These are phyloP conservation scores for Amphimallon solstitiale DNA, from an alignment of 2,888 invertebrate species.

Conservation along the genomic window DNA sequence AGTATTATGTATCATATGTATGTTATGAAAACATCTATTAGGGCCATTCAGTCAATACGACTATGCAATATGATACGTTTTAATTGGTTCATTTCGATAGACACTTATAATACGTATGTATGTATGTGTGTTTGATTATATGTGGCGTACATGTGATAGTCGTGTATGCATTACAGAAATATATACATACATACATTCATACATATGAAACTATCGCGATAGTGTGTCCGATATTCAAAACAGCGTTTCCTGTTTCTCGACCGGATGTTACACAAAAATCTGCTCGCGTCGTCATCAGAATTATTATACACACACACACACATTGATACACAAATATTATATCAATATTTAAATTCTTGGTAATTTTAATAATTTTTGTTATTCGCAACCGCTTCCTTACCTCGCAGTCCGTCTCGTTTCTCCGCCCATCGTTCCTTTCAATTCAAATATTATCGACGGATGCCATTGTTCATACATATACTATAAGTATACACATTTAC, in stretches of 20 bases:
- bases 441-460: neutral
- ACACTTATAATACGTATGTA: no score
- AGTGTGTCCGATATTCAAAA: slow-evolving; percentile 26
- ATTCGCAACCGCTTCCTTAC: slow-evolving; percentile 26
- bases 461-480: no score
- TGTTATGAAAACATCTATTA: slow-evolving; percentile 11
- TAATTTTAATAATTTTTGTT: slow-evolving; percentile 20
- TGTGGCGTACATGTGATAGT: neutral
- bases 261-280: slow-evolving; percentile 34
- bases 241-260: slow-evolving; percentile 28
- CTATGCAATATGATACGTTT: no score
- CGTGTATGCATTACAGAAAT: neutral
- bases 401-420: neutral
- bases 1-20: no score
- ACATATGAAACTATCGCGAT: slow-evolving; percentile 11
- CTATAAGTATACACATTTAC: no score
- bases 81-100: no score
- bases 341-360: slow-evolving; percentile 30
- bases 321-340: neutral
- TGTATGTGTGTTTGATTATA: no score
- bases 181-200: neutral
- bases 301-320: slow-evolving; percentile 8
- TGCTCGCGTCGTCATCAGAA: slow-evolving; percentile 20
- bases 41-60: slow-evolving; percentile 1
- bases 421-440: neutral